Base-by-base conservation (phyloP, 2,797 vertebrate species). In the Iguana delicatissima region DNA sequence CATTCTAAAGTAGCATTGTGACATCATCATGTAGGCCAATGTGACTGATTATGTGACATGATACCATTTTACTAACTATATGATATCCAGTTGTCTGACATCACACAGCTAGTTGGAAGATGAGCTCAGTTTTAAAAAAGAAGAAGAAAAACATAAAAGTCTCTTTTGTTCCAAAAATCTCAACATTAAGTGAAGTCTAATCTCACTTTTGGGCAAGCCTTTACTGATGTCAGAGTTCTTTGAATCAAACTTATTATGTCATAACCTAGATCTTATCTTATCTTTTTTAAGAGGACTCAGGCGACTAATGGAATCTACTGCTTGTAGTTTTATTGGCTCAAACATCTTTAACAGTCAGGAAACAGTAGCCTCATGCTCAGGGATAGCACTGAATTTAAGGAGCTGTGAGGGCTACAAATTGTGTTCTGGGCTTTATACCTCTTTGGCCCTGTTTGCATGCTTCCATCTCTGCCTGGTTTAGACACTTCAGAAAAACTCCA, bases 371-470 rank as follows among this genome's bases (percentile, higher is more conserved):
- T 13, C 29, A 3, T 57, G 32, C 18, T 26, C 57, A 4, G 29
- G 35, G 5, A 42, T 6, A 76, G 24, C n/a, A 13, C 13, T 29
- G 35, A 5, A 57, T 24, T 16, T 26, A 59, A 86, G 35, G 26
- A 38, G 22, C 7, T 35, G 2, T 59, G 24, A 57, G n/a, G 55
- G 35, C 38, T 5, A 18, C 69, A 46, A 69, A 87, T 9, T 80
- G 46, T 55, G 12, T 38, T 88, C 14, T 55, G 64, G 8, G 24
- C 42, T 50, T 64, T 22, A 35, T 83, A 22, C 55, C 35, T 76
- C n/a, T 73, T 8, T 84, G 29, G 87, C 55, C 80, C 80, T 42
- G 42, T 82, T 88, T 73, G 80, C 50, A 81, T 38, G 62, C 52
- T 64, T 35, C 29, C 38, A 35, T 22, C 67, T 62, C 12, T 76